Percentiles rank a stretch among this genome's conserved stretches.
Conservation (phyloP, 2,113 vertebrate species). For the Ciconia stormi region DNA sequence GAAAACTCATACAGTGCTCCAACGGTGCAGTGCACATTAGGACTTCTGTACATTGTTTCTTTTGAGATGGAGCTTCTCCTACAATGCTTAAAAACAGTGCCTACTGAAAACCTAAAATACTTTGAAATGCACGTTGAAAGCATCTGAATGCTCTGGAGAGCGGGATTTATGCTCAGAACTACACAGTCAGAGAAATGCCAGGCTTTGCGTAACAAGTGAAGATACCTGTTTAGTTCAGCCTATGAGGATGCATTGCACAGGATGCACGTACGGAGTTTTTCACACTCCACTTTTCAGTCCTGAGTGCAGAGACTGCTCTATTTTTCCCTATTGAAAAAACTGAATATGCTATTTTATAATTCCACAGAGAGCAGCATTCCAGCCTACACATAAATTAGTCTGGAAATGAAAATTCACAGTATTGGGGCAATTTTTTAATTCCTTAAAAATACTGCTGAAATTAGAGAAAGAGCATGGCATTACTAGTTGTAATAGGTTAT, state of each 20-base stretch:
- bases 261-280: neutral
- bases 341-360: neutral
- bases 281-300: neutral
- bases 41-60: neutral
- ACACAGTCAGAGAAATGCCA: neutral
- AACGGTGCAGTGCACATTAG: accelerated
- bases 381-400: neutral
- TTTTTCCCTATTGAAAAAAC: neutral
- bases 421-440: neutral
- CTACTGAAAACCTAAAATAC: neutral
- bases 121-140: neutral
- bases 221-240: neutral
- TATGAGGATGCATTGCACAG: accelerated
- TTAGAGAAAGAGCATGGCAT: neutral
- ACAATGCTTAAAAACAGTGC: neutral
- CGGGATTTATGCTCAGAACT: neutral
- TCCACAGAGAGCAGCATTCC: neutral
- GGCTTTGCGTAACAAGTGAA: neutral
- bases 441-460: neutral
- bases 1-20: neutral
- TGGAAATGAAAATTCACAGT: neutral
- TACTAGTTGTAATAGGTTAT: neutral
- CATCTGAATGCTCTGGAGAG: neutral
- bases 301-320: neutral
- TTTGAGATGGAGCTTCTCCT: neutral